A percentile compares a stretch with the other conserved stretches of the same genome.
phyloP scores from a whole-genome alignment of 2,888 invertebrate genomes.

The Stomorhina lunata region DNA sequence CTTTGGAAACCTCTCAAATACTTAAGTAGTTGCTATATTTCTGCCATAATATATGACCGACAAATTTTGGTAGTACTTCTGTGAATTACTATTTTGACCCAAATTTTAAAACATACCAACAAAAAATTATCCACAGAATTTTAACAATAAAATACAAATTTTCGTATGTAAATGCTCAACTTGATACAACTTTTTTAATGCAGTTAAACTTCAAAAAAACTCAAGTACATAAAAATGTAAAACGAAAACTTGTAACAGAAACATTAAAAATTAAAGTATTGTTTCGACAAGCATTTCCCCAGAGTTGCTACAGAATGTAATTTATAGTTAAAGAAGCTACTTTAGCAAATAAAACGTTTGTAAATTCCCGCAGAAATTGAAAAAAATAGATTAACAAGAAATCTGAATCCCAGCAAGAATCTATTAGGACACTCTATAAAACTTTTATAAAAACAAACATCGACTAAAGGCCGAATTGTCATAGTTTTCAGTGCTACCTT shows the following conservation, averaged over 20 bases:
- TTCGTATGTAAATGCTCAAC: not conserved
- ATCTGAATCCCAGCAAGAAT: too few species aligned
- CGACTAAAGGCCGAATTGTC: too few species aligned
- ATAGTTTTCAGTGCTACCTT: too few species aligned
- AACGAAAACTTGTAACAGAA: not conserved
- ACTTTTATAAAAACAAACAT: too few species aligned
- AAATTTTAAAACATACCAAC: conserved; percentile 27
- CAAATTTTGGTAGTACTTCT: conserved; percentile 15
- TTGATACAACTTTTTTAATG: conserved; percentile 22
- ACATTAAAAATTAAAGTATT: not conserved
- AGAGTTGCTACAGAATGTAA: conserved; percentile 9
- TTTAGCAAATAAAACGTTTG: too few species aligned
- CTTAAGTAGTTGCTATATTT: not conserved
- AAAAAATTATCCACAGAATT: not conserved
- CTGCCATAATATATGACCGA: conserved; percentile 31
- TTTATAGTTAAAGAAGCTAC: not conserved
- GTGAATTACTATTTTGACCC: conserved; percentile 50
- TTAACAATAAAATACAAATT: not conserved
- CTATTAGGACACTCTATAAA: too few species aligned
- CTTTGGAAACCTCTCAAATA: not conserved
- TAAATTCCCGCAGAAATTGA: too few species aligned
- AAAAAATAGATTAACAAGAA: too few species aligned
- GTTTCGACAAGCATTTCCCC: conserved; percentile 11
- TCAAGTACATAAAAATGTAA: not conserved
- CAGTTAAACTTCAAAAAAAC: conserved; percentile 20